Conservation (phyloP, 1,140 invertebrate species). For the Cydia fagiglandana region DNA sequence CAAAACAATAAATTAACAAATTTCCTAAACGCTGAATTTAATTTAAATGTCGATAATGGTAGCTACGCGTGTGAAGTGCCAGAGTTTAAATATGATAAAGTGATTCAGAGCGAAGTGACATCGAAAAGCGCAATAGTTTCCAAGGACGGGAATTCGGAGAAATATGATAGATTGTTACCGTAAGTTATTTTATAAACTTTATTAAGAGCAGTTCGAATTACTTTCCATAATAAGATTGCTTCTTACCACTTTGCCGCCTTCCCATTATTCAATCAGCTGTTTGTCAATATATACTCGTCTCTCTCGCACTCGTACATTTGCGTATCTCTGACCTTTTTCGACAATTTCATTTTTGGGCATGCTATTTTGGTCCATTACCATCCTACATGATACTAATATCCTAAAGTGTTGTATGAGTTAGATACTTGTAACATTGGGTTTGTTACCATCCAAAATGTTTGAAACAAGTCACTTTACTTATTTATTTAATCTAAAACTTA, state of each 20-base stretch:
- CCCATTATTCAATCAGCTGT: conserved; percentile 66
- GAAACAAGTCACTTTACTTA: background rate
- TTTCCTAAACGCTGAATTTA: conserved; percentile 39
- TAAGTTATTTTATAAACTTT: conserved; percentile 44
- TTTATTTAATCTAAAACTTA: no score
- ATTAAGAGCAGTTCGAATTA: background rate
- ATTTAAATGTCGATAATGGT: conserved; percentile 35
- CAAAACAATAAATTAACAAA: conserved; percentile 49
- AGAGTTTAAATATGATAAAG: conserved; percentile 34
- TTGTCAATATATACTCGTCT: conserved; percentile 71
- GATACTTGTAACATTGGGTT: background rate
- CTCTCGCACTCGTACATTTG: conserved; percentile 49
- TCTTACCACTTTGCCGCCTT: conserved; percentile 31
- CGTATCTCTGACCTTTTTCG: conserved; percentile 61
- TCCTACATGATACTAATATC: conserved; percentile 71
- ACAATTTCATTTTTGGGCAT: conserved; percentile 76
- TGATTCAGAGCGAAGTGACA: conserved; percentile 41
- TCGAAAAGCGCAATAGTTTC: conserved; percentile 46
- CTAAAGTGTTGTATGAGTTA: conserved; percentile 50
- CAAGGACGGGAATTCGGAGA: conserved; percentile 43
- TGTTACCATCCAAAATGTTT: background rate
- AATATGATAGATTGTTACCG: conserved; percentile 44
- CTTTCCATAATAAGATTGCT: background rate
- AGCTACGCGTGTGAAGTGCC: conserved; percentile 32
- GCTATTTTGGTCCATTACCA: conserved; percentile 79